Conservation (phyloP, 2,113 vertebrate genomes). For the Cacatua alba region DNA sequence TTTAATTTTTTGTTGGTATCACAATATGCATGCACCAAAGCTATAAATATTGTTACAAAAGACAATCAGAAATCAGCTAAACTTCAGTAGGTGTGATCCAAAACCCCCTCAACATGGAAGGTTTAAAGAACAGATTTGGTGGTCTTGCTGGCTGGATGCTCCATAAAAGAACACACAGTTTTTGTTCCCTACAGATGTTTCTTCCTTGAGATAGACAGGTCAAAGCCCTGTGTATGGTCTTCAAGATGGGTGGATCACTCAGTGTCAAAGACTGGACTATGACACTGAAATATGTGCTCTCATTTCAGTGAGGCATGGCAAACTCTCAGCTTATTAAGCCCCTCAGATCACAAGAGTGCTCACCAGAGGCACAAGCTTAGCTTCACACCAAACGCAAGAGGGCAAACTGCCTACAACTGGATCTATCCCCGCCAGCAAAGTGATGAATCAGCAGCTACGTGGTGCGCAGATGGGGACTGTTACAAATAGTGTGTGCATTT, state of each 20-base stretch:
- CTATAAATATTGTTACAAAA: background rate
- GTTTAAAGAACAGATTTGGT: background rate
- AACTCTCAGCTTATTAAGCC: background rate
- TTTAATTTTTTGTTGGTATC: background rate
- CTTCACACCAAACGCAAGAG: background rate
- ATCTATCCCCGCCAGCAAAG: background rate
- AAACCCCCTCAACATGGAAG: background rate
- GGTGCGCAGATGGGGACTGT: background rate
- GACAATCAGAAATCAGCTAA: background rate
- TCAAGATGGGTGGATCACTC: background rate
- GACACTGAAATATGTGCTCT: background rate
- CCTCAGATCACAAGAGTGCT: background rate
- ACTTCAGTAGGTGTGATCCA: background rate
- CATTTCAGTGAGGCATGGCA: background rate
- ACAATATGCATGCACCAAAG: background rate
- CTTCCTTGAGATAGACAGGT: background rate
- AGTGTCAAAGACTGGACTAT: background rate
- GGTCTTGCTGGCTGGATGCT: background rate
- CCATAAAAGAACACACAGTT: background rate
- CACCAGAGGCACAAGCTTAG: background rate
- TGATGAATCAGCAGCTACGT: background rate
- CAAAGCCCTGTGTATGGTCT: background rate
- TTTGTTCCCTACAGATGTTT: background rate
- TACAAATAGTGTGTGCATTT: background rate
- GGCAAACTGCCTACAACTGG: background rate